phyloP scores from a whole-genome alignment of 2,113 vertebrate species.

The Gopherus flavomarginatus region DNA sequence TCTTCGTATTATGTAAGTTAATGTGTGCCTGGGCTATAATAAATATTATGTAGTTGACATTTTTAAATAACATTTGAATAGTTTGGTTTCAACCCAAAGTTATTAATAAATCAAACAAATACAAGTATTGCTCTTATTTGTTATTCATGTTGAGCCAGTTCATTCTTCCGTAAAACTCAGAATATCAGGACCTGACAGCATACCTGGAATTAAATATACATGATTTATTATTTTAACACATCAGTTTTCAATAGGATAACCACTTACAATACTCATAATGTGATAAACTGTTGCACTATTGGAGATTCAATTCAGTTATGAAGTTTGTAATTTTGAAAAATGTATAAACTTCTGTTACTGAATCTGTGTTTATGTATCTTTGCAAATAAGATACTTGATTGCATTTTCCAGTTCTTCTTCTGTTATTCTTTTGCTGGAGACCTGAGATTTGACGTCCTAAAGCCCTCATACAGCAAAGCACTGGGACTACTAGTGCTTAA shows the following conservation, averaged over 20 bases:
- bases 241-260: neutral
- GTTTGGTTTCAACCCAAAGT: constrained; percentile 45
- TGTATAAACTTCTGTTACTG: neutral
- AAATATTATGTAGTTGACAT: constrained; percentile 57
- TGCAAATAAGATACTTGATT: neutral
- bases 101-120: constrained; percentile 68
- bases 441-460: neutral
- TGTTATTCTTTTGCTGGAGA: neutral
- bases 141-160: constrained; percentile 35
- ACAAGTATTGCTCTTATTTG: constrained; percentile 42
- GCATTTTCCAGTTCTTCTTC: neutral
- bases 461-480: neutral
- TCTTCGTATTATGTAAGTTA: constrained; percentile 59
- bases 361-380: neutral
- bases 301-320: neutral
- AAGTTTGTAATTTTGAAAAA: neutral
- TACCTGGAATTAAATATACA: constrained; percentile 17
- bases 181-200: neutral
- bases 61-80: constrained; percentile 57
- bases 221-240: neutral
- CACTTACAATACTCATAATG: neutral
- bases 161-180: constrained; percentile 33
- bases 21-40: constrained; percentile 29
- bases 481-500: neutral
- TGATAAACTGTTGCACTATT: neutral